Evolutionary conservation across 1,140 invertebrate genomes (phyloP).

Genomic region (Pogonognathellus flavescens): DNA sequence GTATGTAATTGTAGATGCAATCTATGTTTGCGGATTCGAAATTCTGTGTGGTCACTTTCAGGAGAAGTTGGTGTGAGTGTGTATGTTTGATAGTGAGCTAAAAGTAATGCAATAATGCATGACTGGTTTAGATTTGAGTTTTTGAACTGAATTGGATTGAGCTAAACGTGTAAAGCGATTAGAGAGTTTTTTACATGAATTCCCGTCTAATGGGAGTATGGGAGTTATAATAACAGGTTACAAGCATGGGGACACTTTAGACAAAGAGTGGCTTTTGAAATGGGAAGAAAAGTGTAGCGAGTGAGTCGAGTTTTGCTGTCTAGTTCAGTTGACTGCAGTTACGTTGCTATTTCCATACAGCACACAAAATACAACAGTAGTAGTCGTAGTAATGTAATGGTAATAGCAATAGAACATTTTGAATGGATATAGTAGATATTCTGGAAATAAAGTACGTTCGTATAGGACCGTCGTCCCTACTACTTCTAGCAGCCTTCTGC

Average conservation of each 20-base stretch:
- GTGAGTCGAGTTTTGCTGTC: neutral
- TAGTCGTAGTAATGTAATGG: neutral
- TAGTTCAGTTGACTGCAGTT: neutral
- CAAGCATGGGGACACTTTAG: constrained; percentile 43
- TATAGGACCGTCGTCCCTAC: neutral
- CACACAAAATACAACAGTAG: too few relatives aligned
- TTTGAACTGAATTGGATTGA: constrained; percentile 33
- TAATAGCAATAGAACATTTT: neutral
- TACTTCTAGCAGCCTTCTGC: neutral
- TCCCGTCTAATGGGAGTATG: constrained; percentile 36
- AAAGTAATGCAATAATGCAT: constrained; percentile 35
- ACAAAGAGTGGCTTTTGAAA: constrained; percentile 18
- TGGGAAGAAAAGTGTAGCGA: constrained; percentile 5
- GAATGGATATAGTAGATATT: neutral
- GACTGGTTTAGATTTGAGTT: constrained; percentile 21
- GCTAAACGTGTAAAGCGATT: constrained; percentile 31
- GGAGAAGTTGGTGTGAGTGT: neutral
- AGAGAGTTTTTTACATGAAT: constrained; percentile 44
- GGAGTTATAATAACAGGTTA: constrained; percentile 46
- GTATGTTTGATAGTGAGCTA: constrained; percentile 1
- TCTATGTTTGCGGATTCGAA: too few relatives aligned
- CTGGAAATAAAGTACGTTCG: neutral
- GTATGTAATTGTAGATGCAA: too few relatives aligned
- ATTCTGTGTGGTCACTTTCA: too few relatives aligned
- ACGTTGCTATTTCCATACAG: constrained; percentile 32